Evolutionary conservation across 2,113 vertebrate genomes (phyloP).

Genomic region (Vulpes ferrilata): DNA sequence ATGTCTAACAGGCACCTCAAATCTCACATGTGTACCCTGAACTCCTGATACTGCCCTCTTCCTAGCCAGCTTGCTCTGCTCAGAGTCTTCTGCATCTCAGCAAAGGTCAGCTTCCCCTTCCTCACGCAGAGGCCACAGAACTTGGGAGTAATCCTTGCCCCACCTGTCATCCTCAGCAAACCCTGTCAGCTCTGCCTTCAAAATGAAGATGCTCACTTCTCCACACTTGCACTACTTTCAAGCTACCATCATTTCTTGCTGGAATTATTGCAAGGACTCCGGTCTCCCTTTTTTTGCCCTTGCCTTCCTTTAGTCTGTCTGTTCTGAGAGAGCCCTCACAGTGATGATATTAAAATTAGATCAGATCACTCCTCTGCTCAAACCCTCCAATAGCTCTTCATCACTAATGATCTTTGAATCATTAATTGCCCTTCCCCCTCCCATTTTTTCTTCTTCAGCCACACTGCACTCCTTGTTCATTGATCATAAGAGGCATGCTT

Average conservation of each 20-base stretch:
- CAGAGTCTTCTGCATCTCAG: background rate
- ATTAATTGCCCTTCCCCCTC: background rate
- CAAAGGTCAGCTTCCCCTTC: background rate
- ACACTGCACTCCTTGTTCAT: background rate
- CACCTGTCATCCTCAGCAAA: background rate
- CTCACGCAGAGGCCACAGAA: background rate
- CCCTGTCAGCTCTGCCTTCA: conserved; percentile 1
- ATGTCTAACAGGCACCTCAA: background rate
- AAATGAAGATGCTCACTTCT: conserved; percentile 9
- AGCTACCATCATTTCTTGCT: background rate
- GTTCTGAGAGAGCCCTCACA: background rate
- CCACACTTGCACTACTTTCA: background rate
- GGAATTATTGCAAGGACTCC: background rate
- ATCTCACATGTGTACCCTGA: background rate
- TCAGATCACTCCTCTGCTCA: background rate
- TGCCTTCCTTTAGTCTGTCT: background rate
- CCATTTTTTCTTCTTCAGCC: background rate
- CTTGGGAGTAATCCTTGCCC: background rate
- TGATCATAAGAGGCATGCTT: background rate
- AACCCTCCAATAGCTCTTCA: background rate
- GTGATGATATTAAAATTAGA: background rate
- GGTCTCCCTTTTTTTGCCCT: background rate
- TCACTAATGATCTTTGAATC: background rate
- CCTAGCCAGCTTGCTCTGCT: background rate
- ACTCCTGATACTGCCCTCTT: background rate